phyloP scores from a whole-genome alignment of 2,888 invertebrate species.

The Gisinianus flammeolus region DNA sequence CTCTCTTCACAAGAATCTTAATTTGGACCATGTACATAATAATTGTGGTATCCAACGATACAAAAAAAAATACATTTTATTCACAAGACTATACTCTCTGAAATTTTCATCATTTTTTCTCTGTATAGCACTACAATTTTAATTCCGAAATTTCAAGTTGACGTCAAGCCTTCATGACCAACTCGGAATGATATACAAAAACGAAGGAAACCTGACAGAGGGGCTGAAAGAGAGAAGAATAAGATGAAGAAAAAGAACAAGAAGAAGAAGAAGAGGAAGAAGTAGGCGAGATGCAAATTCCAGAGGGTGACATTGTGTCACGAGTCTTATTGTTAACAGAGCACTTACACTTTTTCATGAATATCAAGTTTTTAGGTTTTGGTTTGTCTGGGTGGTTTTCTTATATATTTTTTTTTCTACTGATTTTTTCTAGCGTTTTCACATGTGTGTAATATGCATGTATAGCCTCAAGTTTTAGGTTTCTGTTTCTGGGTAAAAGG shows the following conservation, averaged over 20 bases:
- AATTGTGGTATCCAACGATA: too few relatives aligned
- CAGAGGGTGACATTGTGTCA: not conserved
- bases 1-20: too few relatives aligned
- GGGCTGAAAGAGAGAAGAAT: not conserved
- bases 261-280: not conserved
- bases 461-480: not conserved
- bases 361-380: slow-evolving; percentile 12
- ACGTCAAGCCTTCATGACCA: not conserved
- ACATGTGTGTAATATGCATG: not conserved
- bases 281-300: not conserved
- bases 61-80: too few relatives aligned
- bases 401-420: not conserved
- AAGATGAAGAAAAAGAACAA: too few relatives aligned
- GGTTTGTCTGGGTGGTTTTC: not conserved
- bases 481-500: slow-evolving; percentile 2
- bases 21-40: too few relatives aligned
- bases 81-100: too few relatives aligned
- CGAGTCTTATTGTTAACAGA: too few relatives aligned
- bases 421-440: not conserved
- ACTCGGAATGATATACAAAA: not conserved
- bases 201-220: too few relatives aligned
- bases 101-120: too few relatives aligned
- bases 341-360: slow-evolving; percentile 13
- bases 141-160: too few relatives aligned
- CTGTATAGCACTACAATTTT: too few relatives aligned